Evolutionary conservation across 2,888 invertebrate species (phyloP), one percentile per base, ranked within the genome.

Genomic region (Trissoscelio sp.): DNA sequence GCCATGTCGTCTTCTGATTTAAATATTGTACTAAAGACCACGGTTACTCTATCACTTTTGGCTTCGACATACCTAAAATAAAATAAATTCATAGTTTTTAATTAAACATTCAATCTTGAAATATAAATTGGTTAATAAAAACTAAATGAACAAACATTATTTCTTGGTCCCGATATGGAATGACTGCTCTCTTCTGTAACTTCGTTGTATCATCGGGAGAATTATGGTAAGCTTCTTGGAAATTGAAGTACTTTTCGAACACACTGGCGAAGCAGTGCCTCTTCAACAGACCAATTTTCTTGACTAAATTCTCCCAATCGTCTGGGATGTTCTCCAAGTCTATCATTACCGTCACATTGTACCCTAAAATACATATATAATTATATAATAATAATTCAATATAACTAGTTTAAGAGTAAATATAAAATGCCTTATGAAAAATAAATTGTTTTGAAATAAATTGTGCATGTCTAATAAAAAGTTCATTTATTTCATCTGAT

Each of bases 211-310:
- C 95, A 90, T 98, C 97, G 91, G 99, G 98, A 92, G 97, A 97
- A 90, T 98, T 96, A 92, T 99, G 99, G 93, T 99, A 99, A 86
- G 96, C 95, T 91, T 98, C 98, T 93, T 99, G 99, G 92, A 97
- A 97, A 91, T 98, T 96, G 92, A 99, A 99, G 93, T 99, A 99
- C 91, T 99, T 99, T 92, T 99, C 99, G 92, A 99, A 99, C 79
- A 99, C 99, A 12, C 99, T 98, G 51, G 99, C 99, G 92, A 99
- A 99, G 92, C 99, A 99, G 93, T 99, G 98, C 89, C 99, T 94
- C 92, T 99, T 99, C 82, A 99, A 93, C 69, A 98, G 94, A 16
- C 98, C 98, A 85, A 98, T 96, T 93, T 97, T 97, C 92, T 96
- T 96, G 85, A 98, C 97, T 87, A 97, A 91, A 81, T 94, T 94